Percentiles rank a stretch among this genome's conserved stretches.
Evolutionary conservation across 2,797 vertebrate genomes (phyloP).

Genomic region (Cryptoprocta ferox): DNA sequence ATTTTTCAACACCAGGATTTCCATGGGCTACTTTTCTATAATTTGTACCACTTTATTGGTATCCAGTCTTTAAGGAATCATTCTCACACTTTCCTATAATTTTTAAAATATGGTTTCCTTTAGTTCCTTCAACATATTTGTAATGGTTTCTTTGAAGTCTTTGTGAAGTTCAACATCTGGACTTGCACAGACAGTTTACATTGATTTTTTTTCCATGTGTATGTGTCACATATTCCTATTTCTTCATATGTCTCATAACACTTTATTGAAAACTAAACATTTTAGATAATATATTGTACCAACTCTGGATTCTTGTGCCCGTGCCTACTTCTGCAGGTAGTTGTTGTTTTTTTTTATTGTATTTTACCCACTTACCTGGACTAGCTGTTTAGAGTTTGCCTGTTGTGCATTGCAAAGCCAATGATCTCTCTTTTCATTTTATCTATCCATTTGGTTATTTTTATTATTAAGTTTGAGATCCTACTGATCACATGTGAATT

Average conservation of each 20-base stretch:
- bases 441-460: not conserved
- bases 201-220: not conserved
- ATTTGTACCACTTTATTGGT: not conserved
- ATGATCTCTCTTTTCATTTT: not conserved
- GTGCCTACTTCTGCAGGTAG: not conserved
- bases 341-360: not conserved
- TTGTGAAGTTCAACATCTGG: not conserved
- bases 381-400: not conserved
- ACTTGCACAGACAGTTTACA: not conserved
- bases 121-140: not conserved
- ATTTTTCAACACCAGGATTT: not conserved
- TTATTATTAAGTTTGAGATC: not conserved
- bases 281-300: not conserved
- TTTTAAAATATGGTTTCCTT: not conserved
- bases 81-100: not conserved
- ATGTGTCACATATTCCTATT: not conserved
- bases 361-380: not conserved
- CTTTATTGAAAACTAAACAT: not conserved
- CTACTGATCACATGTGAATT: not conserved
- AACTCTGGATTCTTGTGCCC: not conserved
- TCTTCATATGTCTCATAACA: not conserved
- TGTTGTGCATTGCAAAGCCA: not conserved
- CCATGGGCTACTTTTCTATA: not conserved
- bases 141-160: not conserved
- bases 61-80: not conserved